These are phyloP conservation scores for Monochamus saltuarius DNA, from an alignment of 1,140 invertebrate species.

Conservation along the genomic window DNA sequence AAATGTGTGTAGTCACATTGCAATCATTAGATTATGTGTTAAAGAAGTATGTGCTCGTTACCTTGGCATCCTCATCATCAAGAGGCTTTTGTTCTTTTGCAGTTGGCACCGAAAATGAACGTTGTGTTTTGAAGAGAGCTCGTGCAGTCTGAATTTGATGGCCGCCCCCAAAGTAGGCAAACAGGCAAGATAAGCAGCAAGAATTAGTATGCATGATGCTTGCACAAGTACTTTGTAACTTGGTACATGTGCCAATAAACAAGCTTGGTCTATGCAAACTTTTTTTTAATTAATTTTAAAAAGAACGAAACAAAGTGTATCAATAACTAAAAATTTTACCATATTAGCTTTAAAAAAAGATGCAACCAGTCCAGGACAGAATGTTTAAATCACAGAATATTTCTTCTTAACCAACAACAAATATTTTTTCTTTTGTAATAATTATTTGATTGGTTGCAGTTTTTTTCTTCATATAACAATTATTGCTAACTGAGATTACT, in stretches of 20 bases:
- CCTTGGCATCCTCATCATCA: conserved; percentile 45
- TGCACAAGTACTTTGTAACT: conserved; percentile 33
- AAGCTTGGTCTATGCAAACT: conserved; percentile 1
- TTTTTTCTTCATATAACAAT: too few relatives aligned
- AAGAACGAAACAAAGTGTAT: conserved; percentile 23
- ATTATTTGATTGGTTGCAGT: too few relatives aligned
- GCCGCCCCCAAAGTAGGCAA: conserved; percentile 39
- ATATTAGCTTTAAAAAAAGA: too few relatives aligned
- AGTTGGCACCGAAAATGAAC: conserved; percentile 89
- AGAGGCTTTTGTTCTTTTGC: conserved; percentile 66
- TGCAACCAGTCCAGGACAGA: too few relatives aligned
- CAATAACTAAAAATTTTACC: not conserved
- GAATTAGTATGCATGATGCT: conserved; percentile 39
- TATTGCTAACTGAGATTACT: too few relatives aligned
- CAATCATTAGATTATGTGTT: not conserved
- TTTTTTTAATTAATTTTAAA: conserved; percentile 1
- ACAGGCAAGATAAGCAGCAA: conserved; percentile 44
- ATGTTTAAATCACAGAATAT: too few relatives aligned
- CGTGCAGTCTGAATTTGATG: conserved; percentile 57
- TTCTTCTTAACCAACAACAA: too few relatives aligned
- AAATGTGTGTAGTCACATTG: too few relatives aligned
- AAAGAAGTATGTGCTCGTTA: conserved; percentile 28
- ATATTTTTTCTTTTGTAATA: too few relatives aligned
- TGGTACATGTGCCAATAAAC: conserved; percentile 25
- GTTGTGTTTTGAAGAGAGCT: conserved; percentile 86